Percentiles rank a stretch among this genome's conserved stretches.
These are phyloP conservation scores for Oplegnathus fasciatus DNA, from an alignment of 2,113 vertebrate species.

Conservation along the genomic window DNA sequence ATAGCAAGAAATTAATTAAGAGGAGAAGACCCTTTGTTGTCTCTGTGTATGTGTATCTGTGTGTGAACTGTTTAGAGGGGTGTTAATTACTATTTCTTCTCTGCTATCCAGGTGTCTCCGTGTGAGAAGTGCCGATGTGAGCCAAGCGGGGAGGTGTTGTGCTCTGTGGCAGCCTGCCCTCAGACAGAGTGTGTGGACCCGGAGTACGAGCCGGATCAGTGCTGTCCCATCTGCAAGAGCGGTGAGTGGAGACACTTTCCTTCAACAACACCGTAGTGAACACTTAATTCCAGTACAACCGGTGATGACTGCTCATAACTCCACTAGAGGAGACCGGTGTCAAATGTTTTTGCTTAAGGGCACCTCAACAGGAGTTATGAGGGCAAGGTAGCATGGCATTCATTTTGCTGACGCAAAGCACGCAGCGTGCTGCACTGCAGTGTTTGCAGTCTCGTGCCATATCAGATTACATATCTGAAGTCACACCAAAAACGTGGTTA, in stretches of 20 bases:
- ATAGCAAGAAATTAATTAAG: slow-evolving; percentile 53
- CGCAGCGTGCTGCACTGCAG: slow-evolving; percentile 53
- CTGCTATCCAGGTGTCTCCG: slow-evolving; percentile 91
- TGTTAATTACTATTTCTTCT: slow-evolving; percentile 45
- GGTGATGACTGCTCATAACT: slow-evolving; percentile 1
- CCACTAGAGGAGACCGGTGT: slow-evolving; percentile 7
- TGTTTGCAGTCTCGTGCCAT: slow-evolving; percentile 20
- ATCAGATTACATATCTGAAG: slow-evolving; percentile 3
- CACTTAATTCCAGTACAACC: not conserved
- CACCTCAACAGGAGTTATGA: slow-evolving; percentile 51
- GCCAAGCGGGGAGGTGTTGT: slow-evolving; percentile 94
- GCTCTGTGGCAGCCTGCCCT: slow-evolving; percentile 95
- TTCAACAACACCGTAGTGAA: not conserved
- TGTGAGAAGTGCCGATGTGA: slow-evolving; percentile 97
- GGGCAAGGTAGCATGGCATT: slow-evolving; percentile 20
- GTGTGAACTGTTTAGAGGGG: slow-evolving; percentile 23
- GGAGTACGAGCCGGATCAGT: slow-evolving; percentile 96
- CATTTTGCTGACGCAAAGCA: slow-evolving; percentile 48
- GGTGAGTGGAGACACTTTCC: slow-evolving; percentile 83
- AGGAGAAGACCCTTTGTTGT: not conserved
- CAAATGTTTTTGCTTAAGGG: slow-evolving; percentile 58
- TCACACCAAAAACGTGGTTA: slow-evolving; percentile 12
- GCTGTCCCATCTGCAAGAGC: slow-evolving; percentile 98
- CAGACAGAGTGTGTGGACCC: slow-evolving; percentile 98
- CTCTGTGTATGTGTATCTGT: slow-evolving; percentile 8